Evolutionary conservation across 2,113 vertebrate species (phyloP).

Genomic region (Canis aureus): DNA sequence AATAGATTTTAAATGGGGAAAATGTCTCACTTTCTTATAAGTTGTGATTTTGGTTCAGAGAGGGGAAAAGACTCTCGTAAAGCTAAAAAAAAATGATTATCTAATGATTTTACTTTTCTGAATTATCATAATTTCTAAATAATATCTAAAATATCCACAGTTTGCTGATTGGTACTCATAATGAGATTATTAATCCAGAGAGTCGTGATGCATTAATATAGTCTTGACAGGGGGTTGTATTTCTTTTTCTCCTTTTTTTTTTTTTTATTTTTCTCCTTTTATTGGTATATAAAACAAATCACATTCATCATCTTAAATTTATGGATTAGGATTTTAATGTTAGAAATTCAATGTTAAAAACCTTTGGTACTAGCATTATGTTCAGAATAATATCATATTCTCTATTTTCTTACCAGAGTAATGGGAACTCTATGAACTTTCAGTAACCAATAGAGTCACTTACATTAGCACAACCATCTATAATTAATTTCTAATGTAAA

Average conservation of each 20-base stretch:
- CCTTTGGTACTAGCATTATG: not conserved
- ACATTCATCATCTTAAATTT: not conserved
- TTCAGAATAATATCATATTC: not conserved
- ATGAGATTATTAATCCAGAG: conserved; percentile 1
- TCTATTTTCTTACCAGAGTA: not conserved
- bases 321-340: not conserved
- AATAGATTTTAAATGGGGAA: not conserved
- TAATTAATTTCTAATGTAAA: conserved; percentile 7
- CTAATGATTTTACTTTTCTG: not conserved
- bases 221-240: not conserved
- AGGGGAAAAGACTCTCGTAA: not conserved
- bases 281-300: not conserved
- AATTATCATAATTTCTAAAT: conserved; percentile 15
- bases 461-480: not conserved
- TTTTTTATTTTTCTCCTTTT: not conserved
- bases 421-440: not conserved
- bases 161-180: not conserved
- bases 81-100: not conserved
- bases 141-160: not conserved
- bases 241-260: not conserved
- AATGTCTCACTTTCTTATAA: not conserved
- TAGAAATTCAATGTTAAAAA: not conserved
- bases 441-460: not conserved
- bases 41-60: not conserved
- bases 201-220: not conserved